Base-by-base conservation (phyloP, 2,113 vertebrate species). In the Chascanopsetta lugubris region DNA sequence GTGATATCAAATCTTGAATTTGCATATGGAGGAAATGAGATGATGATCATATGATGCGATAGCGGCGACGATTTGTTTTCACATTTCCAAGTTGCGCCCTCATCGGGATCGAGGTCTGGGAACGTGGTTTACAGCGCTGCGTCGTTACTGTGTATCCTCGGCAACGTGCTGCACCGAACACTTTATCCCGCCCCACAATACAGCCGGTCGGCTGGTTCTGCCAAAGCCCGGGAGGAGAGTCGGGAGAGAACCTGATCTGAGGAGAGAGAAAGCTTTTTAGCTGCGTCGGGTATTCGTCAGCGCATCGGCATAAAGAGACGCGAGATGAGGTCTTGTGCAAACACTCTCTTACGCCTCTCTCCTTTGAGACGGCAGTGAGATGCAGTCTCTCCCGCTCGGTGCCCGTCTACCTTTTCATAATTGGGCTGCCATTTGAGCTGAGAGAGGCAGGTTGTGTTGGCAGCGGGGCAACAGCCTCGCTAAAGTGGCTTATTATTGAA, bases 351-450 rank as follows among this genome's bases (percentile, higher is more conserved):
- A n/a, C n/a, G n/a, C n/a, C n/a, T n/a, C 38, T 72, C 25, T 43
- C 24, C 43, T 43, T 40, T 18, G n/a, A n/a, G n/a, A n/a, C n/a
- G n/a, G n/a, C 57, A 40, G 30, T 40, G 64, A 69, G 64, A 62
- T 56, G 69, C 63, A 72, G 62, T 83, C 75, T 79, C 67, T 72
- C 69, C 56, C 62, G 60, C 73, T 82, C 76, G 71, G 64, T 58
- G 70, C 40, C 50, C 73, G 84, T 82, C 75, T 65, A 81, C 61
- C 60, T 61, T n/a, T 83, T 89, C 61, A 82, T 85, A 81, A 86
- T 81, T 80, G 67, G 49, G 69, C 75, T 78, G 69, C 79, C 60
- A 61, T 85, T 84, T 73, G 40, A 77, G 63, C 61, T 69, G 56
- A 79, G 64, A 69, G 69, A 84, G 61, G 61, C 69, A 76, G 72